These are phyloP conservation scores for Callionymus lyra DNA, from an alignment of 2,113 vertebrate genomes.

Conservation along the genomic window DNA sequence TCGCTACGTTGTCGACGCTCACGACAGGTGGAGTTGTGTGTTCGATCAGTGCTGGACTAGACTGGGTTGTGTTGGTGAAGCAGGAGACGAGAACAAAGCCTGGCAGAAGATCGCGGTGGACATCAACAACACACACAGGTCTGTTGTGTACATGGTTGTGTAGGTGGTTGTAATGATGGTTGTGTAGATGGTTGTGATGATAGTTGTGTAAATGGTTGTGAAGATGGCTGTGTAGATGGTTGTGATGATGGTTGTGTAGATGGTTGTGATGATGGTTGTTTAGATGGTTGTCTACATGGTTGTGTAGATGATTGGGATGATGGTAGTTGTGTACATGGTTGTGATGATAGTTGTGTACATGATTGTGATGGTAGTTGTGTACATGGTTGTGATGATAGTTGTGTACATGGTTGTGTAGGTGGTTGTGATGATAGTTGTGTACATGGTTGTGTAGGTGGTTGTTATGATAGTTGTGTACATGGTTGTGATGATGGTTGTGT, in stretches of 20 bases:
- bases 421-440: too few species aligned
- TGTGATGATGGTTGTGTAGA: slow-evolving; percentile 13
- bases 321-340: slow-evolving; percentile 20
- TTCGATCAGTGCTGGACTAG: slow-evolving; percentile 90
- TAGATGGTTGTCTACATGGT: slow-evolving; percentile 18
- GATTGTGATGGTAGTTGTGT: slow-evolving; percentile 15
- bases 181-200: slow-evolving; percentile 19
- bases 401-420: slow-evolving; percentile 21
- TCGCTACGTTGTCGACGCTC: slow-evolving; percentile 71
- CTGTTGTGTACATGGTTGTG: slow-evolving; percentile 19
- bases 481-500: slow-evolving; percentile 14
- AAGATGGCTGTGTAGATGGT: slow-evolving; percentile 18
- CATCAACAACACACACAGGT: slow-evolving; percentile 74
- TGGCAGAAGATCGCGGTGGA: slow-evolving; percentile 94
- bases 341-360: slow-evolving; percentile 17
- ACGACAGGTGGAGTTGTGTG: slow-evolving; percentile 85
- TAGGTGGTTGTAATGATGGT: too few species aligned
- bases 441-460: slow-evolving; percentile 26
- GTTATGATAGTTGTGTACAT: too few species aligned
- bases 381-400: slow-evolving; percentile 23
- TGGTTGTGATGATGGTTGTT: too few species aligned
- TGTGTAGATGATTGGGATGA: too few species aligned
- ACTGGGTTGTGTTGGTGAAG: slow-evolving; percentile 74
- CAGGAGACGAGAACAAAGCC: slow-evolving; percentile 74
- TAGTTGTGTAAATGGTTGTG: slow-evolving; percentile 19